phyloP scores from a whole-genome alignment of 2,888 invertebrate species.

The Drosophila limbata region DNA sequence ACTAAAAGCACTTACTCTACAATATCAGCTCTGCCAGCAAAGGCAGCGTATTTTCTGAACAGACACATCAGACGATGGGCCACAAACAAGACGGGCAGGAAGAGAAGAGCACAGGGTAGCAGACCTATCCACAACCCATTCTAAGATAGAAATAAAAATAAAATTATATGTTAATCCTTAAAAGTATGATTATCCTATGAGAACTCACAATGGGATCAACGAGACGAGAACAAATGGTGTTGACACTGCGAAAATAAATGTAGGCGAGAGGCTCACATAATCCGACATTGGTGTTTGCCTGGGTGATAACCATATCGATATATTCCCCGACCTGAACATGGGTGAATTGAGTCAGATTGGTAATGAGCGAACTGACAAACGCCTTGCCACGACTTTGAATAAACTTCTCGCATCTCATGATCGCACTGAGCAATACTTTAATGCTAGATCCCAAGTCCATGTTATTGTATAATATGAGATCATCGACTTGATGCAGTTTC shows the following conservation, averaged over 20 bases:
- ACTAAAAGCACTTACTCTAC: slow-evolving; percentile 1
- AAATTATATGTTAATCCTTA: background rate
- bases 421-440: background rate
- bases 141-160: slow-evolving; percentile 85
- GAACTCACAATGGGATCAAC: slow-evolving; percentile 56
- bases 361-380: slow-evolving; percentile 20
- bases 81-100: slow-evolving; percentile 92
- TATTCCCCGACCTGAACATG: slow-evolving; percentile 2
- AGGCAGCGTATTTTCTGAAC: slow-evolving; percentile 94
- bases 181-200: background rate
- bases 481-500: slow-evolving; percentile 27
- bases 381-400: slow-evolving; percentile 26
- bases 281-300: slow-evolving; percentile 32
- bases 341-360: slow-evolving; percentile 30
- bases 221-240: slow-evolving; percentile 35
- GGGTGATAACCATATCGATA: slow-evolving; percentile 20
- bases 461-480: slow-evolving; percentile 35
- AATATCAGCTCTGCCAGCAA: slow-evolving; percentile 86
- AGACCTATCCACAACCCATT: slow-evolving; percentile 97
- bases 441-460: slow-evolving; percentile 29
- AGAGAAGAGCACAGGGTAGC: slow-evolving; percentile 92
- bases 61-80: slow-evolving; percentile 92
- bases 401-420: slow-evolving; percentile 27
- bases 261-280: slow-evolving; percentile 40
- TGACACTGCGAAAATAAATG: slow-evolving; percentile 33